Evolutionary conservation across 2,113 vertebrate genomes (phyloP), one percentile per base, ranked within the genome.

Genomic region (Pavo muticus): DNA sequence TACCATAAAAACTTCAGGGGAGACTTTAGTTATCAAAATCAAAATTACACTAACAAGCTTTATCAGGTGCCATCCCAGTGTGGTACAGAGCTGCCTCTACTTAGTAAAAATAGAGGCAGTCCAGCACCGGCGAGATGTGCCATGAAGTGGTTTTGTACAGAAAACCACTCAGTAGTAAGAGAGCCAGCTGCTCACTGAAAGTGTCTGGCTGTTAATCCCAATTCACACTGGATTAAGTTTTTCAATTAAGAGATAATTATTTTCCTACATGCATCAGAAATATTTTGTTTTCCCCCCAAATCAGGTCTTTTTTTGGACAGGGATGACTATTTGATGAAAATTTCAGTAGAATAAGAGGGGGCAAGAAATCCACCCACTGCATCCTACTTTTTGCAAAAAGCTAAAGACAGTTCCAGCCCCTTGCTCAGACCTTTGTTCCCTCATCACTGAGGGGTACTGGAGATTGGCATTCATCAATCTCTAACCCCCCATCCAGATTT

Each of bases 211-310:
- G 88, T 94, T 96, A 95, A 97, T 95, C 89, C 84, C 56, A 52
- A 90, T 94, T 87, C 89, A 68, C 88, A 72, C 1, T 83, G 93
- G 91, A 88, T 97, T 95, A 97, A 96, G 88, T 57, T 94, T 94
- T 96, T 96, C 95, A 97, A 96, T 97, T 96, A 61, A 95, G 67
- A 88, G 82, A 47, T 15, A 91, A 86, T 96, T 97, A 10, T 84
- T 88, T 68, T 68, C 63, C 72, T 52, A 90, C 39, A 88, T 29
- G 83, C 63, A 92, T 47, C 60, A 94, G 82, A 96, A 88, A 91
- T 70, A 92, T 57, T 90, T 63, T 87, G 27, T 70, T 92, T 48
- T 91, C 67, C 35, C 45, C 57, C 72, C 73, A 86, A 75, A 82
- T 65, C 70, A 68, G 71, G 59, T 13, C 19, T 39, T 52, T 84